Evolutionary conservation across 64 coral and sea anemone genomes (phyloP).

Genomic region (Pachyseris speciosa): DNA sequence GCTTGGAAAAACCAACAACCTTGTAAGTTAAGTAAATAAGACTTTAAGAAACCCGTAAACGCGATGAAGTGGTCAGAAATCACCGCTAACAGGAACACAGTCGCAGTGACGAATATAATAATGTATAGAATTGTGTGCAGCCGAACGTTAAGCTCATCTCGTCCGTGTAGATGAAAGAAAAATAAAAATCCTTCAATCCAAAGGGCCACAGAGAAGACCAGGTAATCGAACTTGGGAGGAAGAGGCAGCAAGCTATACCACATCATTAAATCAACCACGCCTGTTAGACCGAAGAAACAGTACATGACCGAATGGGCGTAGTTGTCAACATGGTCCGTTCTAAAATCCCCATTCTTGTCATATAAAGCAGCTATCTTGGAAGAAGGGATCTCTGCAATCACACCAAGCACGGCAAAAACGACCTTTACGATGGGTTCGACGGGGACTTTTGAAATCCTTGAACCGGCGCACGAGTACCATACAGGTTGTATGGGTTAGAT

Average conservation of each 20-base stretch:
- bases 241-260: conserved; percentile 52
- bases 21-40: conserved; percentile 68
- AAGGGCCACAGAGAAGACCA: conserved; percentile 60
- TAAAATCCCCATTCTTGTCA: conserved; percentile 17
- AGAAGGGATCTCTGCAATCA: neutral
- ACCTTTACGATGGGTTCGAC: conserved; percentile 50
- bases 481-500: neutral
- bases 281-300: conserved; percentile 33
- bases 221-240: conserved; percentile 53
- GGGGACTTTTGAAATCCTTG: neutral
- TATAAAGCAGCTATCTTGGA: neutral
- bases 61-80: neutral
- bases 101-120: conserved; percentile 54
- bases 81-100: conserved; percentile 45
- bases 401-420: neutral
- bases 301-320: conserved; percentile 35
- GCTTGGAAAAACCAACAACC: conserved; percentile 85
- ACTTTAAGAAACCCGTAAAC: conserved; percentile 4
- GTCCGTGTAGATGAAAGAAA: conserved; percentile 70
- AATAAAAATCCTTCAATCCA: conserved; percentile 83
- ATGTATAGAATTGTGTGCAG: conserved; percentile 75
- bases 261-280: conserved; percentile 14
- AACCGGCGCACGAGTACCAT: conserved; percentile 34
- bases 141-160: conserved; percentile 62
- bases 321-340: conserved; percentile 4